A percentile compares a stretch with the other conserved stretches of the same genome.
phyloP scores from a whole-genome alignment of 2,113 vertebrate species.

The Halichoerus grypus region DNA sequence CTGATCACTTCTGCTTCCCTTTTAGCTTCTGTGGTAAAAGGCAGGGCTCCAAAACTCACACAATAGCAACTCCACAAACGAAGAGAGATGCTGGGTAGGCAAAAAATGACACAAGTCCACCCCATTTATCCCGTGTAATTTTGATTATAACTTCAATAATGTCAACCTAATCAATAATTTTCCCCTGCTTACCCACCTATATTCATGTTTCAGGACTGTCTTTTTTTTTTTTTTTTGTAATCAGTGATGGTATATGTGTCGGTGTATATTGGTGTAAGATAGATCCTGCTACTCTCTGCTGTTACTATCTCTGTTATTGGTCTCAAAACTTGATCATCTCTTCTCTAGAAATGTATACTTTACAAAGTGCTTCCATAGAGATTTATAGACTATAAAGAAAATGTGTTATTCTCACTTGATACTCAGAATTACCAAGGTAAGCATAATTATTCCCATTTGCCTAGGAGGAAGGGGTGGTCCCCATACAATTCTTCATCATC shows the following conservation, averaged over 20 bases:
- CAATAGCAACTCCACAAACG: background rate
- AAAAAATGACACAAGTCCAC: background rate
- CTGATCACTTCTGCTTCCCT: background rate
- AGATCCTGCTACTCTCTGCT: background rate
- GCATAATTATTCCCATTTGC: background rate
- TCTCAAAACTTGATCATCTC: background rate
- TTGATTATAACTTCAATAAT: background rate
- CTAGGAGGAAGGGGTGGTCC: background rate
- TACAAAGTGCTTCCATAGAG: background rate
- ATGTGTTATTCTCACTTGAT: background rate
- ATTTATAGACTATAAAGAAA: background rate
- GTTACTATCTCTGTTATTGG: background rate
- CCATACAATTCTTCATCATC: background rate
- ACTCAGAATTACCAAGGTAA: conserved; percentile 8
- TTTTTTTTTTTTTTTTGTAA: background rate
- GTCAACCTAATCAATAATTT: background rate
- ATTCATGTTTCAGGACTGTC: background rate
- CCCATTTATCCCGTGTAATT: background rate
- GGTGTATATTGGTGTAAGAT: background rate
- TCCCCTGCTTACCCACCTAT: background rate
- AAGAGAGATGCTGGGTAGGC: background rate
- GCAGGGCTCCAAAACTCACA: background rate
- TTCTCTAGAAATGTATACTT: background rate
- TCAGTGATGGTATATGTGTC: background rate
- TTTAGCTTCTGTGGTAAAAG: background rate